These are phyloP conservation scores for Dinoponera quadriceps DNA, from an alignment of 1,140 invertebrate species.

Conservation along the genomic window DNA sequence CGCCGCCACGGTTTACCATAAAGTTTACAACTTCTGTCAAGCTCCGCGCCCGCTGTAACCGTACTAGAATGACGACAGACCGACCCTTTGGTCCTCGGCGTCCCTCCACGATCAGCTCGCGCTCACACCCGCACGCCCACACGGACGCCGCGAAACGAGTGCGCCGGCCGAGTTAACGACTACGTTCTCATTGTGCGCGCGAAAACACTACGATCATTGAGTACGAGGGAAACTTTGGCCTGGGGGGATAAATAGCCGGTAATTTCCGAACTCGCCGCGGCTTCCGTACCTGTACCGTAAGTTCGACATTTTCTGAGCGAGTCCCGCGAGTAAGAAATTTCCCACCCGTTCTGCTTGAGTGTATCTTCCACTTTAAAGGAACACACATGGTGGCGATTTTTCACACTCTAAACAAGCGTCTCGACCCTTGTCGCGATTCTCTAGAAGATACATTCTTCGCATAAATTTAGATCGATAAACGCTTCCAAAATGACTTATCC, in stretches of 20 bases:
- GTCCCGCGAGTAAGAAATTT: constrained; percentile 3
- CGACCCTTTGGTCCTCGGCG: constrained; percentile 72
- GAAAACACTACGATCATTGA: constrained; percentile 71
- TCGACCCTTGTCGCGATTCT: too few relatives aligned
- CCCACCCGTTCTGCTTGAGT: neutral
- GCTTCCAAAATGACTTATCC: neutral
- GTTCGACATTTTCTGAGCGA: constrained; percentile 16
- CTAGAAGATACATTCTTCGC: neutral
- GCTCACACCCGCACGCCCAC: constrained; percentile 9
- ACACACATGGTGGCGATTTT: neutral
- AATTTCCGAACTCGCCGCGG: constrained; percentile 43
- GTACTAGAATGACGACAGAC: constrained; percentile 76
- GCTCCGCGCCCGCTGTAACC: constrained; percentile 72
- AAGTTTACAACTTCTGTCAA: constrained; percentile 82
- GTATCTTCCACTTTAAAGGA: neutral
- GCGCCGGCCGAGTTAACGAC: constrained; percentile 60
- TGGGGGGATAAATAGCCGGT: constrained; percentile 42
- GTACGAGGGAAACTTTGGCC: constrained; percentile 41
- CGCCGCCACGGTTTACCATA: constrained; percentile 81
- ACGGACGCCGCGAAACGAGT: constrained; percentile 36
- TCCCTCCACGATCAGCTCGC: constrained; percentile 67
- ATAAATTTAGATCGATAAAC: neutral
- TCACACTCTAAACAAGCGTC: neutral
- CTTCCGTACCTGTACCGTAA: neutral
- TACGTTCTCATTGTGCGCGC: constrained; percentile 57